phyloP scores from a whole-genome alignment of 1,140 invertebrate species.

The Drosophila mauritiana region DNA sequence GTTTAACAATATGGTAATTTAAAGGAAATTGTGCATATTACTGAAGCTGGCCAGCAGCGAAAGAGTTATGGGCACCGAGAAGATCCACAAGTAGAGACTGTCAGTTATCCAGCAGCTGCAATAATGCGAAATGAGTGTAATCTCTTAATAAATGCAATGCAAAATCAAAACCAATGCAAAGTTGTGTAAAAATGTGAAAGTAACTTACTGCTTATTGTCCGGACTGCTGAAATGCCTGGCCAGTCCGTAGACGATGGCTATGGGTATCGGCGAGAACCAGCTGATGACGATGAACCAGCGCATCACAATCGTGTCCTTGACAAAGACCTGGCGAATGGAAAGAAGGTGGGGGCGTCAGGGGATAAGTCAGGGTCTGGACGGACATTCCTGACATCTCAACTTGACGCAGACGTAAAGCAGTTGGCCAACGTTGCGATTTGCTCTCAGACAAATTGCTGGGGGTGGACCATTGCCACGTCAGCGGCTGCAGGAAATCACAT shows the following conservation, averaged over 20 bases:
- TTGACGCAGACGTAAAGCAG: conserved; percentile 16
- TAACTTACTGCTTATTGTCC: conserved; percentile 88
- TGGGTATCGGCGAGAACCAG: conserved; percentile 90
- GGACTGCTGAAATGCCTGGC: conserved; percentile 86
- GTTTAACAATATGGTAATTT: not conserved
- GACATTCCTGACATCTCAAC: conserved; percentile 26
- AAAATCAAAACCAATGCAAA: not conserved
- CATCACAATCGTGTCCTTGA: conserved; percentile 87
- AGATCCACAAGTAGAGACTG: conserved; percentile 88
- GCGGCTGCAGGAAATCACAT: conserved; percentile 52
- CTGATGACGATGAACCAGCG: conserved; percentile 92
- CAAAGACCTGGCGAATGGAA: conserved; percentile 85
- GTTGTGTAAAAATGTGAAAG: too few relatives aligned
- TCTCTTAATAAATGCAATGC: not conserved
- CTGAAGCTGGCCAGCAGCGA: conserved; percentile 87
- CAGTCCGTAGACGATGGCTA: conserved; percentile 87
- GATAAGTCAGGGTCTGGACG: not conserved
- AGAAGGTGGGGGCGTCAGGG: not conserved
- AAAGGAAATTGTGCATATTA: conserved; percentile 37
- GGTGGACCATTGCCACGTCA: not conserved
- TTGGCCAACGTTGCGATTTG: conserved; percentile 26
- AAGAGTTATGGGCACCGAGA: conserved; percentile 90
- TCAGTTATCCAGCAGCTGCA: conserved; percentile 93
- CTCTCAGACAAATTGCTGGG: conserved; percentile 52
- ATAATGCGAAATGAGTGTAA: not conserved